These are phyloP conservation scores for Macrosteles quadrilineatus DNA, from an alignment of 1,140 invertebrate species.

Conservation along the genomic window DNA sequence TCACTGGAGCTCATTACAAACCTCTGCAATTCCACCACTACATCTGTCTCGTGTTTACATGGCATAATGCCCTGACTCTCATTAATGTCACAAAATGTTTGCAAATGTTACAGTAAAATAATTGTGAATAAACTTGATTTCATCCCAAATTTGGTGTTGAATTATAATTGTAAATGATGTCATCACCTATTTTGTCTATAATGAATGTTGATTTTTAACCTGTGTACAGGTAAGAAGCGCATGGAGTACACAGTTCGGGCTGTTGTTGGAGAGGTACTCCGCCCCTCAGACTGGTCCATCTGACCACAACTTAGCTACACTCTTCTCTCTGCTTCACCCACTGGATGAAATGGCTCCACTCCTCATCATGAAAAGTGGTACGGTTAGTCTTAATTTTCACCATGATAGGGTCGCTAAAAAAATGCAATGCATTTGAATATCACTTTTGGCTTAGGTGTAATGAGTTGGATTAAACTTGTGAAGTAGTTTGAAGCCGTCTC, in stretches of 20 bases:
- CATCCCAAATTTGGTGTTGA: too few relatives aligned
- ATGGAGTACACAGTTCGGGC: conserved; percentile 76
- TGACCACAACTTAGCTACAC: conserved; percentile 53
- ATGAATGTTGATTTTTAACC: too few relatives aligned
- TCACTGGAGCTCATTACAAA: too few relatives aligned
- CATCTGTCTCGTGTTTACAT: too few relatives aligned
- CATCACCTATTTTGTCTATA: too few relatives aligned
- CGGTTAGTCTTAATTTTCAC: conserved; percentile 34
- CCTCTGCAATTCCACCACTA: too few relatives aligned
- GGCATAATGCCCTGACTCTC: too few relatives aligned
- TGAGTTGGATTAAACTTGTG: not conserved
- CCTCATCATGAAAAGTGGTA: conserved; percentile 65
- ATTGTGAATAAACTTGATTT: too few relatives aligned
- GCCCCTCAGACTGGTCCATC: conserved; percentile 9
- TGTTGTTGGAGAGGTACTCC: conserved; percentile 64
- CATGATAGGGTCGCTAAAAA: not conserved
- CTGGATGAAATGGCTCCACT: conserved; percentile 87
- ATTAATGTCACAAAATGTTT: too few relatives aligned
- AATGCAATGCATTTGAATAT: not conserved
- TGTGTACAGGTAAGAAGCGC: conserved; percentile 55
- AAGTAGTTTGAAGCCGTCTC: too few relatives aligned
- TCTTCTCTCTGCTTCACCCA: conserved; percentile 85
- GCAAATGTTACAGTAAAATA: too few relatives aligned
- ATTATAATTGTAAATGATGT: too few relatives aligned
- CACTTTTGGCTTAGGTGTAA: not conserved